Base-by-base conservation (phyloP, 2,113 vertebrate species). In the Chascanopsetta lugubris region DNA sequence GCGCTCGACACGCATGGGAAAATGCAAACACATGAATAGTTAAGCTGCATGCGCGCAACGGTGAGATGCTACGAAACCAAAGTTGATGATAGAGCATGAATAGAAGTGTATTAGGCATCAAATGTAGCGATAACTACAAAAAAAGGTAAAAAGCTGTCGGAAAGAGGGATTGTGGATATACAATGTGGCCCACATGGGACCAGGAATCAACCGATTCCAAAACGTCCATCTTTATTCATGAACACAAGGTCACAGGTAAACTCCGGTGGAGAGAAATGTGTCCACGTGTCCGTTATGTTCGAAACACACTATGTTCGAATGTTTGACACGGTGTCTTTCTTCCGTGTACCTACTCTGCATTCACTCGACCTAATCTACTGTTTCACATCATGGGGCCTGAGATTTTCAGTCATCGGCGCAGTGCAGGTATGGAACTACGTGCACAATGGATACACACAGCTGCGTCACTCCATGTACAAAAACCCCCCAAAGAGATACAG, bases 401-500 rank as follows among this genome's bases (percentile, higher is more conserved):
- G 22, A 30, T 54, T 62, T 61, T 0, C 20, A 22, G 51, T 29
- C 49, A 60, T 63, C 38, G 25, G 21, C 25, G 42, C 40, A 47
- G 38, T 25, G 27, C 21, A 32, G 21, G 57, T 53, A 63, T 54
- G 8, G 22, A 48, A 10, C 25, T 3, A 6, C 56, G 7, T 25
- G 20, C 45, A 50, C 53, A 53, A 25, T 56, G 26, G 34, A 59
- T 47, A 56, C 46, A 59, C 34, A 56, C 50, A 70, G 57, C 57
- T 66, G n/a, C 22, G 49, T 34, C 30, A 68, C 60, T 61, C 45
- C 46, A 53, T 43, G 27, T 30, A 53, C 2, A 8, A 59, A 65
- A n/a, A n/a, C n/a, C n/a, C n/a, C 66, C 38, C 22, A 42, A 17
- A 65, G 73, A 36, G 42, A 47, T 29, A 50, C 74, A 81, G 70